Conservation (phyloP, 1,140 invertebrate species). For the Trichomalopsis sarcophagae region DNA sequence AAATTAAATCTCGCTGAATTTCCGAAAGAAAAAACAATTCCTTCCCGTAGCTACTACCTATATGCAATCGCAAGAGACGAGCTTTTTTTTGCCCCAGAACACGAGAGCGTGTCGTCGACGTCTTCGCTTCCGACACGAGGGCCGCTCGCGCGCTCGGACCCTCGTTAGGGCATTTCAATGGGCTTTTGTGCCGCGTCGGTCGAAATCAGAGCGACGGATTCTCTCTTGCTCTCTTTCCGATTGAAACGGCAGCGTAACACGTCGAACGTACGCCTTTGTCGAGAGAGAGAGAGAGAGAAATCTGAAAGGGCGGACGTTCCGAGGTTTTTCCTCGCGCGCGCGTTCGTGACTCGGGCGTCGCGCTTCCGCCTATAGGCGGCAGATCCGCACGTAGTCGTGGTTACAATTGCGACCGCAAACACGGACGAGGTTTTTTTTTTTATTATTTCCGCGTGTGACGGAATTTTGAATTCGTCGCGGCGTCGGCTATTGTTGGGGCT, state of each 20-base stretch:
- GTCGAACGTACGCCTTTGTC: slow-evolving; percentile 47
- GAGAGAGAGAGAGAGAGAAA: not conserved
- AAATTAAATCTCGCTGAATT: no score
- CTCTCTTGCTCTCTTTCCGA: slow-evolving; percentile 32
- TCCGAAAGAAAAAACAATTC: no score
- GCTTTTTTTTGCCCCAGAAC: not conserved
- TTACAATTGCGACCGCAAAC: not conserved
- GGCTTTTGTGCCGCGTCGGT: slow-evolving; percentile 51
- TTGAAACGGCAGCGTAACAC: slow-evolving; percentile 47
- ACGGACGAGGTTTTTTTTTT: not conserved
- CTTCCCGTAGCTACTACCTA: not conserved
- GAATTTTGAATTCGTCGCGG: not conserved
- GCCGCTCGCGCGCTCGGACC: slow-evolving; percentile 40
- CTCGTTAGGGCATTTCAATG: slow-evolving; percentile 57
- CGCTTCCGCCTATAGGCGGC: not conserved
- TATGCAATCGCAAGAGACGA: no score
- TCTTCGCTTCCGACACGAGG: slow-evolving; percentile 34
- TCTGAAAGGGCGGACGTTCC: not conserved
- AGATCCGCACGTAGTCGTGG: slow-evolving; percentile 37
- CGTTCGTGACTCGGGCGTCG: not conserved
- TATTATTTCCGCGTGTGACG: slow-evolving; percentile 1
- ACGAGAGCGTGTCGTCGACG: slow-evolving; percentile 7
- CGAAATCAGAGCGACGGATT: slow-evolving; percentile 34
- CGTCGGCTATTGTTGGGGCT: not conserved
- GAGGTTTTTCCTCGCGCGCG: not conserved